Base-by-base conservation (phyloP, 1,140 invertebrate species). In the Mercenaria mercenaria region DNA sequence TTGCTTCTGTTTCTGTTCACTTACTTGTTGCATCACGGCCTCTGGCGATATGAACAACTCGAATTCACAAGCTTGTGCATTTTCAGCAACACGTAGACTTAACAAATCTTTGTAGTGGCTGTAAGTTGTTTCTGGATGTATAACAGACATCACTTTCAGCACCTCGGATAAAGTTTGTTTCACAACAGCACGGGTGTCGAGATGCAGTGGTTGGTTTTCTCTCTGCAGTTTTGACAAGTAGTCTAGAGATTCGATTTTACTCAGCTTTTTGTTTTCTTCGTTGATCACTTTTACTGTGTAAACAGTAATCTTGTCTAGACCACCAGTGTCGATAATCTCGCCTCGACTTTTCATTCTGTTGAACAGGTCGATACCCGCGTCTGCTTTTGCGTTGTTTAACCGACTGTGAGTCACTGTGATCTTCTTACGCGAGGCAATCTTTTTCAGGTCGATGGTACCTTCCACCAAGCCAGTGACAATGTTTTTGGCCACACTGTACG, bases 291-390 rank as follows among this genome's bases (percentile, higher is more conserved):
- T 79, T 50, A 79, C 43, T 43, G 50, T 41, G n/a, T 50, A 13
- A 4, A 79, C 29, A n/a, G 4, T 47, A 15, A 79, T 41, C 26
- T 79, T 79, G 20, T 79, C 76, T n/a, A 79, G 47, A 26, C 76
- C 76, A 6, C 76, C 76, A 13, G 76, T 79, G 20, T 79, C 76
- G 18, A 50, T 29, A 79, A 79, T 79, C 50, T 79, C 76, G n/a
- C 76, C 76, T 20, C 76, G 39, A 23, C n/a, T 23, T 29, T 50
- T 79, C 76, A 79, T 79, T n/a, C 76, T 18, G 26, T 79, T 79
- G 41, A 79, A 79, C 43, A 79, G 23, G 26, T 79, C 20, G 26
- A 50, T 6, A 26, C 76, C 76, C 1, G 76, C 41, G 32, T 79
- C 76, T 8, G 52, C 52, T 23, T 69, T 69, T 4, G 3, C 29